phyloP scores from a whole-genome alignment of 2,888 invertebrate genomes.

The Lomographa bimaculata region DNA sequence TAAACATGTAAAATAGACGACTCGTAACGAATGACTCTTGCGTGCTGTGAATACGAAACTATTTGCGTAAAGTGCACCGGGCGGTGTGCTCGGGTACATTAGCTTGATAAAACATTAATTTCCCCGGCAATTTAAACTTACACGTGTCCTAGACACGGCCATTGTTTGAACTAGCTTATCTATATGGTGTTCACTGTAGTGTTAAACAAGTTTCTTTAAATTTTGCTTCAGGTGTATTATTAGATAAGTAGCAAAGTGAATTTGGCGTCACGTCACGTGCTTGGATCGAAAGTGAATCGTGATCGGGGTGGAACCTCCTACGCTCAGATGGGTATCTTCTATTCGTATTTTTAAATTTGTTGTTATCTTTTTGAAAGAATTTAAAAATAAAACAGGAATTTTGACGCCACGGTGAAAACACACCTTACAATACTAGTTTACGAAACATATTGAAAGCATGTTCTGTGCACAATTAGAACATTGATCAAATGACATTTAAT shows the following conservation, averaged over 20 bases:
- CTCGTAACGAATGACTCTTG: conserved; percentile 48
- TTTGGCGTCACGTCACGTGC: conserved; percentile 61
- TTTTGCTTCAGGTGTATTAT: conserved; percentile 40
- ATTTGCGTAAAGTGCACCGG: conserved; percentile 32
- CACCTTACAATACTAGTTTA: too few relatives aligned
- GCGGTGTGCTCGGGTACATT: conserved; percentile 34
- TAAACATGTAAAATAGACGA: conserved; percentile 47
- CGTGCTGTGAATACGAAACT: conserved; percentile 54
- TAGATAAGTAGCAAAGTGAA: conserved; percentile 63
- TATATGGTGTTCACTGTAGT: conserved; percentile 3
- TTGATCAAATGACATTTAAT: too few relatives aligned
- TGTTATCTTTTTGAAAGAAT: too few relatives aligned
- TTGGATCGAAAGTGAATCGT: conserved; percentile 60
- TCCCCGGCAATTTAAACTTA: conserved; percentile 37
- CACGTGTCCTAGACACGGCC: conserved; percentile 22
- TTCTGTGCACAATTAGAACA: too few relatives aligned
- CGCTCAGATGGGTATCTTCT: conserved; percentile 49
- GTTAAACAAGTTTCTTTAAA: conserved; percentile 30
- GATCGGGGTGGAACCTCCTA: conserved; percentile 49
- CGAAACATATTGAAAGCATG: too few relatives aligned
- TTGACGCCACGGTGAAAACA: too few relatives aligned
- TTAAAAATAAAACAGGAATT: too few relatives aligned
- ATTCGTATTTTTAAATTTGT: too few relatives aligned
- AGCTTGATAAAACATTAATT: conserved; percentile 45
- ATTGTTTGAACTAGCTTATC: conserved; percentile 17